These are phyloP conservation scores for Apus apus DNA, from an alignment of 2,113 vertebrate genomes.

Conservation along the genomic window DNA sequence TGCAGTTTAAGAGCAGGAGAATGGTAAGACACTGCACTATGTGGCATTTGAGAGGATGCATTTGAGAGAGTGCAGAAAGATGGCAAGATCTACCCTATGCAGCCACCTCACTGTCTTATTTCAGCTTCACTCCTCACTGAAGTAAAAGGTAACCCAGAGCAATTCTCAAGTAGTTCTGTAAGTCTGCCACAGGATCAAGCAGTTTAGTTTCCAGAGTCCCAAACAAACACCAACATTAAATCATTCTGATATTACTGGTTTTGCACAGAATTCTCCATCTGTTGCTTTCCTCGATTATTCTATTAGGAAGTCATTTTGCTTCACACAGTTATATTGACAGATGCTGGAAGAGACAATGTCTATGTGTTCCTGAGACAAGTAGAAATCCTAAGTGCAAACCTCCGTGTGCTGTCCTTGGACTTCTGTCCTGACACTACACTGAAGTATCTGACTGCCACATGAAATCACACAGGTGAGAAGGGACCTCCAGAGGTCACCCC, in stretches of 20 bases:
- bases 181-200: neutral
- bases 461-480: neutral
- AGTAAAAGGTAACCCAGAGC: neutral
- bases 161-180: neutral
- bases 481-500: neutral
- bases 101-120: neutral
- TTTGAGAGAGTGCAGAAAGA: neutral
- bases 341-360: neutral
- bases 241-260: neutral
- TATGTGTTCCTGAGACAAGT: neutral
- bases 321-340: neutral
- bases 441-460: neutral
- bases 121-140: neutral
- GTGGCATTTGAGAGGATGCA: neutral
- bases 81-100: neutral
- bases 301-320: neutral
- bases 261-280: slow-evolving; percentile 31
- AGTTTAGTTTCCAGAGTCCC: neutral
- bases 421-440: neutral
- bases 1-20: neutral
- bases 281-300: neutral
- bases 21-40: neutral
- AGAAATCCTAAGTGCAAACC: neutral
- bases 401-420: neutral
- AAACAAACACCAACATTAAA: neutral